Conservation (phyloP, 2,797 vertebrate genomes). For the Hyperoplus lanceolatus region DNA sequence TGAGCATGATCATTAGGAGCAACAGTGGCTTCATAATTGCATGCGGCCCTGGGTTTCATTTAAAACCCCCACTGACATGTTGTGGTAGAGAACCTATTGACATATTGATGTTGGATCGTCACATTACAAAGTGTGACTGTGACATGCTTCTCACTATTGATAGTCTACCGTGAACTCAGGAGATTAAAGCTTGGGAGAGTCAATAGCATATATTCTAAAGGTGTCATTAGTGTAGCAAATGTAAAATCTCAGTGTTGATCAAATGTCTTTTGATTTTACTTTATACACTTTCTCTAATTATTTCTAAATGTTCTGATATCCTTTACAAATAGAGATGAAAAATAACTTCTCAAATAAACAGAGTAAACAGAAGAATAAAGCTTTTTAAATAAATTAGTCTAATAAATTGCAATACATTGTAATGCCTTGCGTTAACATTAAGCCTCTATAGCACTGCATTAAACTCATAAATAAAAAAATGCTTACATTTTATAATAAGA, state of each 20-base stretch:
- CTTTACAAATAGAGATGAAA: constrained; percentile 5
- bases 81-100: background rate
- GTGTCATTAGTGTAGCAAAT: background rate
- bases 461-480: constrained; percentile 2
- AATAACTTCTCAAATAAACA: background rate
- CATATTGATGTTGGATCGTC: background rate
- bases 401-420: background rate
- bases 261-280: constrained; percentile 4
- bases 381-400: background rate
- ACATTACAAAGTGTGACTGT: background rate
- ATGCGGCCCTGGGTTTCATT: constrained; percentile 20
- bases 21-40: constrained; percentile 26
- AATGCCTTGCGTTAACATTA: background rate
- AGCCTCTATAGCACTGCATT: too few relatives aligned
- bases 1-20: constrained; percentile 13
- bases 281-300: background rate
- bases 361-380: background rate
- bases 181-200: background rate
- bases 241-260: background rate
- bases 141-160: background rate
- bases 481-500: background rate
- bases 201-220: background rate
- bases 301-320: background rate
- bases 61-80: constrained; percentile 13
- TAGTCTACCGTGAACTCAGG: background rate